Conservation (phyloP, 2,888 invertebrate species). For the Minunthozetes semirufus region DNA sequence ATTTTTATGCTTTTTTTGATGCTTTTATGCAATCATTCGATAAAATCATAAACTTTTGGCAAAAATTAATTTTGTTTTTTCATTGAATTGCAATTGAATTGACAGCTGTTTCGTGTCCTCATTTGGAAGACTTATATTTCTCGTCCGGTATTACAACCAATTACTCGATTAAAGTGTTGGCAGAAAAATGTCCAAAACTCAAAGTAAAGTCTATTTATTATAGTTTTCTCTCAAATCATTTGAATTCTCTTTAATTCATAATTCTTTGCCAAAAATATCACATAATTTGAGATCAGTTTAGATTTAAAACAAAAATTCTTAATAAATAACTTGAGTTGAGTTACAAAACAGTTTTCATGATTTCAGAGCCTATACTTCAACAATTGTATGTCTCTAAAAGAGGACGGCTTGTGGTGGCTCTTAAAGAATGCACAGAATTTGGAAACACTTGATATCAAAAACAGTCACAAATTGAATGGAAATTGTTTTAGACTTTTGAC, state of each 20-base stretch:
- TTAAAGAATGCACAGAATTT: background rate
- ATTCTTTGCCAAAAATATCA: background rate
- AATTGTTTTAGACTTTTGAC: constrained; percentile 24
- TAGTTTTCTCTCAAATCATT: background rate
- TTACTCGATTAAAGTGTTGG: background rate
- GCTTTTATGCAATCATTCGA: too few relatives aligned
- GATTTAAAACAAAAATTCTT: too few relatives aligned
- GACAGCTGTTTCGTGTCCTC: constrained; percentile 1
- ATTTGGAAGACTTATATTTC: background rate
- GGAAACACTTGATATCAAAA: background rate
- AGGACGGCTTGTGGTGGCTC: constrained; percentile 21
- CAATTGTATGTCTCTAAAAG: background rate
- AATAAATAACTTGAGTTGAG: too few relatives aligned
- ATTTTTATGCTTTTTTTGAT: too few relatives aligned
- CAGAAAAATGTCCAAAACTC: background rate
- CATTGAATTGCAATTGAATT: too few relatives aligned
- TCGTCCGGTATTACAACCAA: background rate
- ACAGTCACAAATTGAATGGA: background rate
- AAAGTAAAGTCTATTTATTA: background rate
- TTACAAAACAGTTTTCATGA: too few relatives aligned
- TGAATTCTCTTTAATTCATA: background rate
- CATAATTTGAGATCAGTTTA: too few relatives aligned
- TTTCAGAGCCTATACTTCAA: background rate
- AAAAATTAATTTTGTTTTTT: too few relatives aligned
- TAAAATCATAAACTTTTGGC: too few relatives aligned